These are phyloP conservation scores for Glandiceps talaboti DNA, from an alignment of 53 echinoderm and acorn worm genomes.

Conservation along the genomic window DNA sequence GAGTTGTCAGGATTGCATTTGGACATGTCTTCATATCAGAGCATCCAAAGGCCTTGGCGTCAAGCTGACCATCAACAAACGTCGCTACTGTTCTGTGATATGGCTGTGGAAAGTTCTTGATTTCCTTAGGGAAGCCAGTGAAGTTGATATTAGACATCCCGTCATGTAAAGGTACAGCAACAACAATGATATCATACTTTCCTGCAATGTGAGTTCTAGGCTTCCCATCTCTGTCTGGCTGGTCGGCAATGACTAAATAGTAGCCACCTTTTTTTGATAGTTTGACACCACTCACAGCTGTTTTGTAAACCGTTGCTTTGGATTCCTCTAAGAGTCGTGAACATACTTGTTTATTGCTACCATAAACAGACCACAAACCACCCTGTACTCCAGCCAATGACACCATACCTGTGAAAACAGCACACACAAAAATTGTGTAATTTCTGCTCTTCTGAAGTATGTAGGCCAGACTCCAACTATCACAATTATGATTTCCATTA, in stretches of 20 bases:
- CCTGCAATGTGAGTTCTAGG: neutral
- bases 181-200: conserved; percentile 67
- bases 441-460: too few relatives aligned
- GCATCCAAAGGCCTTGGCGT: conserved; percentile 48
- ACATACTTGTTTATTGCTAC: conserved; percentile 60
- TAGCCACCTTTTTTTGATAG: neutral
- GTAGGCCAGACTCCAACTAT: too few relatives aligned
- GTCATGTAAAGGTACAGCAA: conserved; percentile 60
- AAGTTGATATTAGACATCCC: conserved; percentile 36
- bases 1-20: conserved; percentile 35
- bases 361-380: conserved; percentile 78
- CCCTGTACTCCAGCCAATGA: conserved; percentile 75
- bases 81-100: conserved; percentile 73
- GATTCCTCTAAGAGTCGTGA: conserved; percentile 45
- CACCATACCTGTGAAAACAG: conserved; percentile 38
- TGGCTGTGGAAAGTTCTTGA: conserved; percentile 35
- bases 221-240: neutral
- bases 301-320: conserved; percentile 24
- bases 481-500: too few relatives aligned
- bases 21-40: conserved; percentile 20
- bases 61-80: conserved; percentile 43
- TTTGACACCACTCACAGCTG: conserved; percentile 26
- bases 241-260: neutral
- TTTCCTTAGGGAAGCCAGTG: conserved; percentile 26
- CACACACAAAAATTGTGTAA: too few relatives aligned